A percentile compares a stretch with the other conserved stretches of the same genome.
Evolutionary conservation across 2,888 invertebrate genomes (phyloP).

Genomic region (Agapostemon virescens): DNA sequence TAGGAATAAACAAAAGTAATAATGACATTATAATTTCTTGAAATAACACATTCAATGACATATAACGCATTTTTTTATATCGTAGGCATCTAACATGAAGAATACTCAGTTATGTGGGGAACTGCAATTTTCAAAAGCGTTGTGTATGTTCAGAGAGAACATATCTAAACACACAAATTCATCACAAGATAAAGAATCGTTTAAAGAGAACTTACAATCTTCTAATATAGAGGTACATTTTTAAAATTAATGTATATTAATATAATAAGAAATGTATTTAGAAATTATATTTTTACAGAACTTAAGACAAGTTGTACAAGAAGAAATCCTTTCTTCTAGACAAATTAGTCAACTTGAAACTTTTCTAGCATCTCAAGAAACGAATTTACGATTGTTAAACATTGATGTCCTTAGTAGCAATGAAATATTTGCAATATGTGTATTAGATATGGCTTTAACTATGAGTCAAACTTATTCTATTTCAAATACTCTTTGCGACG

Average conservation of each 20-base stretch:
- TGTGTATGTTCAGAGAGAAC: conserved; percentile 82
- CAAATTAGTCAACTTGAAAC: conserved; percentile 75
- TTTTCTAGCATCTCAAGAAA: conserved; percentile 76
- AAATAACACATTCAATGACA: conserved; percentile 26
- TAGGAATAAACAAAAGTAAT: conserved; percentile 36
- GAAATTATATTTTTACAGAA: conserved; percentile 66
- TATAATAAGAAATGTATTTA: not conserved
- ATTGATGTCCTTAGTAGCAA: conserved; percentile 59
- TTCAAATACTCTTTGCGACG: conserved; percentile 73
- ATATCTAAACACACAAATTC: conserved; percentile 65
- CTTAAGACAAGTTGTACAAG: conserved; percentile 73
- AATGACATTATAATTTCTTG: conserved; percentile 17
- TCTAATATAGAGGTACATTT: conserved; percentile 69
- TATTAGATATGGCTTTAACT: conserved; percentile 77
- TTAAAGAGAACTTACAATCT: conserved; percentile 66
- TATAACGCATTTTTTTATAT: conserved; percentile 42
- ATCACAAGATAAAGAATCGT: conserved; percentile 77
- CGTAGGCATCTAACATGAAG: conserved; percentile 87
- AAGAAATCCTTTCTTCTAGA: conserved; percentile 74
- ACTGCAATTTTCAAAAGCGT: conserved; percentile 86
- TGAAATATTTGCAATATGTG: conserved; percentile 72
- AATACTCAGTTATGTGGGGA: conserved; percentile 85
- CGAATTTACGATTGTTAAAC: conserved; percentile 63
- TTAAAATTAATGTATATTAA: not conserved
- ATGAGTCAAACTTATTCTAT: conserved; percentile 64